These are phyloP conservation scores for Aldabrachelys gigantea DNA, from an alignment of 2,113 vertebrate genomes.

Conservation along the genomic window DNA sequence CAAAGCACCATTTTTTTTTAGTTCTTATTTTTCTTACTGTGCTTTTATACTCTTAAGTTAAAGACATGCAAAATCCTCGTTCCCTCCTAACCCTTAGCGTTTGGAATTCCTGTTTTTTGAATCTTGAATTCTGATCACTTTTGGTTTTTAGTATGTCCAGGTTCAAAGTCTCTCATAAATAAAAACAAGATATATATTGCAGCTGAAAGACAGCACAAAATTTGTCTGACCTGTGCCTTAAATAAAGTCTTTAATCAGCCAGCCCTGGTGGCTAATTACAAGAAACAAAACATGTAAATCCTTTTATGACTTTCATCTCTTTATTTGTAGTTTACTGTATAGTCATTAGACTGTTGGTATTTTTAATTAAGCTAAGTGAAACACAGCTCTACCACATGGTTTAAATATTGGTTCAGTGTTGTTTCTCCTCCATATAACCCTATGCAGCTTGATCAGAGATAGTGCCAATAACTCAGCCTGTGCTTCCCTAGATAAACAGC, in stretches of 20 bases:
- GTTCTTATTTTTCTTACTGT: not conserved
- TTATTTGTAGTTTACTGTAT: not conserved
- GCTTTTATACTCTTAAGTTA: not conserved
- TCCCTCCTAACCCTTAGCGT: not conserved
- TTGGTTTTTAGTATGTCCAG: fast-evolving
- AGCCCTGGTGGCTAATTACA: fast-evolving
- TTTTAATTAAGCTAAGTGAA: not conserved
- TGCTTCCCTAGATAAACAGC: not conserved
- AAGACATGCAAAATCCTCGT: fast-evolving
- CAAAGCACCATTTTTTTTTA: not conserved
- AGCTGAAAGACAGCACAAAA: not conserved
- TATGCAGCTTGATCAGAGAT: not conserved
- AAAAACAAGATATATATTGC: not conserved
- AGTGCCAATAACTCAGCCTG: not conserved
- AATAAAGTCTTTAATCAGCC: not conserved
- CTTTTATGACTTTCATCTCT: not conserved
- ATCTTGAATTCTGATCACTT: not conserved
- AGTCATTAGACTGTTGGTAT: not conserved
- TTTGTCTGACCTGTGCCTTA: not conserved
- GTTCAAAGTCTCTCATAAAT: not conserved
- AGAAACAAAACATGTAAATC: not conserved
- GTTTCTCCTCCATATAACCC: not conserved
- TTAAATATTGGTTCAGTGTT: not conserved
- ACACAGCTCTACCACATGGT: not conserved
- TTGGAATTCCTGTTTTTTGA: not conserved